phyloP scores from a whole-genome alignment of 2,797 vertebrate species.

The Calcarius lapponicus region DNA sequence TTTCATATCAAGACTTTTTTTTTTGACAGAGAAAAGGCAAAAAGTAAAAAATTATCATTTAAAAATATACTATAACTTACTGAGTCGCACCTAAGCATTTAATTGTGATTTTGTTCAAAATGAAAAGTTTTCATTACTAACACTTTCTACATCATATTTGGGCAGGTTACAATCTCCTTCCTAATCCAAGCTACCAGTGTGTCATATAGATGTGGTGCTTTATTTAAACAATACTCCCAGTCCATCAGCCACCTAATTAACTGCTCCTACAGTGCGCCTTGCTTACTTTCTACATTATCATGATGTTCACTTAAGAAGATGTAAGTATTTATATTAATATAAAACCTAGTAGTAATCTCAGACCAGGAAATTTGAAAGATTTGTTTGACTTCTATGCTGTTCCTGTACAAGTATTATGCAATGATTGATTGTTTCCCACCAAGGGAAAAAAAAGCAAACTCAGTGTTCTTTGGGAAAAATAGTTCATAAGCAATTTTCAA shows the following conservation, averaged over 20 bases:
- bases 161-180: not conserved
- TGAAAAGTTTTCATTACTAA: not conserved
- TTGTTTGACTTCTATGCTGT: not conserved
- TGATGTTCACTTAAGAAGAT: not conserved
- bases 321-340: not conserved
- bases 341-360: not conserved
- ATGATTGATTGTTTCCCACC: not conserved
- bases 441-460: not conserved
- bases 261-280: not conserved
- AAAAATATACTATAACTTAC: not conserved
- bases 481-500: not conserved
- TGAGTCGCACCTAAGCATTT: not conserved
- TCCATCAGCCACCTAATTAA: not conserved
- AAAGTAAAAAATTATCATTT: not conserved
- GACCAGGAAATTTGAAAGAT: not conserved
- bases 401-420: not conserved
- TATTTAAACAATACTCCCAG: fast-evolving
- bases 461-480: not conserved
- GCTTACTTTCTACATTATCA: not conserved
- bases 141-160: not conserved
- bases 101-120: not conserved
- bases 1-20: not conserved
- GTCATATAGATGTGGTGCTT: not conserved
- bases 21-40: not conserved
- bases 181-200: fast-evolving